Percentiles rank a stretch among this genome's conserved stretches.
Evolutionary conservation across 2,888 invertebrate genomes (phyloP).

Genomic region (Heteropelma amictum): DNA sequence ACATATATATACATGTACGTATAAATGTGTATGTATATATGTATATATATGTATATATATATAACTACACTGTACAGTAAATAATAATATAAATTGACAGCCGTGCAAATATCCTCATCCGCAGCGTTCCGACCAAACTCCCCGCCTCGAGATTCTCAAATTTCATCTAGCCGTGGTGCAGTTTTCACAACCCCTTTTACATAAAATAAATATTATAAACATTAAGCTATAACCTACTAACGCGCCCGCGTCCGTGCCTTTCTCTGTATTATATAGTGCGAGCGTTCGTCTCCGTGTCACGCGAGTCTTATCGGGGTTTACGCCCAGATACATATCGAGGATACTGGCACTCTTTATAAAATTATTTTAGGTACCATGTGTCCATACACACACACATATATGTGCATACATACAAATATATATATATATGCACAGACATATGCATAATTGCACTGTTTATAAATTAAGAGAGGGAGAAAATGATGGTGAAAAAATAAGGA

Average conservation of each 20-base stretch:
- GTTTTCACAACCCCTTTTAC: constrained; percentile 76
- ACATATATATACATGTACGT: too few relatives aligned
- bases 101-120: background rate
- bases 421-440: too few relatives aligned
- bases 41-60: constrained; percentile 76
- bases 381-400: constrained; percentile 58
- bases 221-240: constrained; percentile 74
- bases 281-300: constrained; percentile 6
- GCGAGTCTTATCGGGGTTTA: constrained; percentile 49
- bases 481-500: constrained; percentile 59
- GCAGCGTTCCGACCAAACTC: constrained; percentile 1
- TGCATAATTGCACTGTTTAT: constrained; percentile 78
- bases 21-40: too few relatives aligned
- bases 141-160: constrained; percentile 35
- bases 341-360: constrained; percentile 77
- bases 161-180: constrained; percentile 62
- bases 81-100: constrained; percentile 56
- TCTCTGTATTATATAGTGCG: background rate
- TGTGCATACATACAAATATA: constrained; percentile 12
- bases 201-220: constrained; percentile 78
- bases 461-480: constrained; percentile 61
- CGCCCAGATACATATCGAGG: constrained; percentile 71
- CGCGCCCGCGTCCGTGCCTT: constrained; percentile 46
- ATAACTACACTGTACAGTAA: constrained; percentile 77
- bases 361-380: constrained; percentile 77